Conservation (phyloP, 2,113 vertebrate genomes). For the Athene noctua region DNA sequence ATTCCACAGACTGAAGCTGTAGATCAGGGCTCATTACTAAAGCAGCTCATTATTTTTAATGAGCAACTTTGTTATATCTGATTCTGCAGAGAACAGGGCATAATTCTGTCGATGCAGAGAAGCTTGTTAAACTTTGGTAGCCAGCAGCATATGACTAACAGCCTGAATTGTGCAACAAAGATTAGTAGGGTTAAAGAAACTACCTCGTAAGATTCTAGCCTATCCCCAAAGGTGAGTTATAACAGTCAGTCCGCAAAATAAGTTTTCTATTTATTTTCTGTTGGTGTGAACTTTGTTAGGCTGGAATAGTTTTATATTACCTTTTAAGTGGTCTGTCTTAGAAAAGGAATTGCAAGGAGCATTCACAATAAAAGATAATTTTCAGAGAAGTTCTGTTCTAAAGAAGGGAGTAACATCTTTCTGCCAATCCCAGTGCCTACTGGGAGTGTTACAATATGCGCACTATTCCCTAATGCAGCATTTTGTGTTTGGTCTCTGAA, state of each 20-base stretch:
- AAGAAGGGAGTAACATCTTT: background rate
- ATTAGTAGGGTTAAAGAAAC: conserved; percentile 30
- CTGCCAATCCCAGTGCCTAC: background rate
- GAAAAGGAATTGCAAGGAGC: background rate
- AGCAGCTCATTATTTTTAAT: conserved; percentile 79
- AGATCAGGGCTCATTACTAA: conserved; percentile 73
- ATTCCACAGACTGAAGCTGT: conserved; percentile 54
- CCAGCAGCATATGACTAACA: conserved; percentile 26
- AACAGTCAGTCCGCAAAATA: background rate
- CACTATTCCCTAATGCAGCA: background rate
- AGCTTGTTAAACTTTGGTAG: conserved; percentile 63
- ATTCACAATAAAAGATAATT: background rate
- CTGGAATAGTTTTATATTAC: background rate
- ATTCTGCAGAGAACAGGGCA: conserved; percentile 50
- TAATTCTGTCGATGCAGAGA: conserved; percentile 54
- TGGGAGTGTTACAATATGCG: background rate
- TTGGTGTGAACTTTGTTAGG: background rate
- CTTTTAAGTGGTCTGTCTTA: background rate
- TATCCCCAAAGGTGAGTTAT: background rate
- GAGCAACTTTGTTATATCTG: conserved; percentile 72
- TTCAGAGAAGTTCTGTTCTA: background rate
- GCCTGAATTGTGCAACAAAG: background rate
- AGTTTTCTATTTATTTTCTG: background rate
- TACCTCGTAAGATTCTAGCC: background rate
- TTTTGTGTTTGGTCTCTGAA: background rate